phyloP scores from a whole-genome alignment of 2,113 vertebrate species.

The Pseudopodoces humilis region DNA sequence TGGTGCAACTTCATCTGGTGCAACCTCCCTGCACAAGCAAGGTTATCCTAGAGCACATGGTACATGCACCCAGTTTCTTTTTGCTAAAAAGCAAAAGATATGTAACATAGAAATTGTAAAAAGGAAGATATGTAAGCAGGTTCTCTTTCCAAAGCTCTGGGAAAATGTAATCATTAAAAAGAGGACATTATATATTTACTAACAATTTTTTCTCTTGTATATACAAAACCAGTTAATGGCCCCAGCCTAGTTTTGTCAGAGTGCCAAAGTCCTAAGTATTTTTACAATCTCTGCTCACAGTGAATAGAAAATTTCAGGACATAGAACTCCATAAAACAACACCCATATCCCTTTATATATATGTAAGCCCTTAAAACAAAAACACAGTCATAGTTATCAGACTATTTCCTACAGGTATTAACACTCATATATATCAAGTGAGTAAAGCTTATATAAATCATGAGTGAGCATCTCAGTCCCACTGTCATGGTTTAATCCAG shows the following conservation, averaged over 20 bases:
- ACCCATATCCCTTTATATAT: not conserved
- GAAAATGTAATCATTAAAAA: not conserved
- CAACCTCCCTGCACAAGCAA: not conserved
- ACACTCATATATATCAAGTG: not conserved
- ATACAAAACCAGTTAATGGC: not conserved
- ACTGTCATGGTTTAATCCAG: not conserved
- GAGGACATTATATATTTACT: not conserved
- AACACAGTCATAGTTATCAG: not conserved
- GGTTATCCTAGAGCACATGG: not conserved
- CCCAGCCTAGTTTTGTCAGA: not conserved
- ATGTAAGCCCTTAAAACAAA: not conserved
- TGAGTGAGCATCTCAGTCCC: not conserved
- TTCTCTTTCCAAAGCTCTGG: not conserved
- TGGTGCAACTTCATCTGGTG: not conserved
- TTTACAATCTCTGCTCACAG: not conserved
- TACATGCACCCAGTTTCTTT: accelerated
- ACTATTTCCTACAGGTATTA: constrained; percentile 10
- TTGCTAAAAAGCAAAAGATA: not conserved
- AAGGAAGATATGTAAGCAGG: not conserved
- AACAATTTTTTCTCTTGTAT: not conserved
- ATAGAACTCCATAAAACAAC: not conserved
- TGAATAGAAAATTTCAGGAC: not conserved
- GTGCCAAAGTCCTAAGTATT: not conserved
- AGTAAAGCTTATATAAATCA: not conserved
- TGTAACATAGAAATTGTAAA: not conserved